Conservation (phyloP, 2,888 invertebrate species). For the Chaetoderma sp. region DNA sequence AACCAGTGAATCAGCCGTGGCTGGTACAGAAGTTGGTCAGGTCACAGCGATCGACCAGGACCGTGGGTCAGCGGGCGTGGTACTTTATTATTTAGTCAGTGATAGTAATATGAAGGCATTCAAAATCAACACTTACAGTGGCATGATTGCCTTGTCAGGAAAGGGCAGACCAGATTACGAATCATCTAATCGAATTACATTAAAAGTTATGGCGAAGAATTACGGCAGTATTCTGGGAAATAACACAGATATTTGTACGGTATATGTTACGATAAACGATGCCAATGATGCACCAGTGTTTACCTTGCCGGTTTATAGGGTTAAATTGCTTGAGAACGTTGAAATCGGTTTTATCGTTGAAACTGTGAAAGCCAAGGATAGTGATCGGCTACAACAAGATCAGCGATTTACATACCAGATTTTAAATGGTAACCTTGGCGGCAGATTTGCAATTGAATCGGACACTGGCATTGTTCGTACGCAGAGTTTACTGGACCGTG, state of each 20-base stretch:
- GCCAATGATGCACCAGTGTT: constrained; percentile 97
- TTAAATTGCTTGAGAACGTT: constrained; percentile 88
- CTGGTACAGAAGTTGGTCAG: constrained; percentile 48
- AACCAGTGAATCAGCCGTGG: constrained; percentile 56
- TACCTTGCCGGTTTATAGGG: constrained; percentile 79
- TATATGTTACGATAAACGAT: constrained; percentile 92
- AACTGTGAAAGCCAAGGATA: constrained; percentile 81
- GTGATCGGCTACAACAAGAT: constrained; percentile 51
- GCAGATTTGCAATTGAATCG: constrained; percentile 48
- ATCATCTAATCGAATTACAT: constrained; percentile 53
- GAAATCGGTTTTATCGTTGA: constrained; percentile 85
- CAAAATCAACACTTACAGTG: constrained; percentile 82
- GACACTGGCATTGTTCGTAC: constrained; percentile 48
- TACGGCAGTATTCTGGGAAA: constrained; percentile 93
- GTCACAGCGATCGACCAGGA: constrained; percentile 59
- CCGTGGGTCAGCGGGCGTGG: constrained; percentile 67
- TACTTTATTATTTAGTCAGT: constrained; percentile 92
- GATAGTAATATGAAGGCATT: constrained; percentile 94
- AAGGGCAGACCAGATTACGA: constrained; percentile 72
- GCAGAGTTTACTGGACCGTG: constrained; percentile 52
- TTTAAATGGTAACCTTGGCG: constrained; percentile 44
- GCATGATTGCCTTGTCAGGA: constrained; percentile 85
- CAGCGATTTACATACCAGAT: constrained; percentile 55
- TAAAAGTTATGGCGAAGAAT: constrained; percentile 95
- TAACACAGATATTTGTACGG: constrained; percentile 94